phyloP scores from a whole-genome alignment of 2,797 vertebrate genomes.

The Meda fulgida region DNA sequence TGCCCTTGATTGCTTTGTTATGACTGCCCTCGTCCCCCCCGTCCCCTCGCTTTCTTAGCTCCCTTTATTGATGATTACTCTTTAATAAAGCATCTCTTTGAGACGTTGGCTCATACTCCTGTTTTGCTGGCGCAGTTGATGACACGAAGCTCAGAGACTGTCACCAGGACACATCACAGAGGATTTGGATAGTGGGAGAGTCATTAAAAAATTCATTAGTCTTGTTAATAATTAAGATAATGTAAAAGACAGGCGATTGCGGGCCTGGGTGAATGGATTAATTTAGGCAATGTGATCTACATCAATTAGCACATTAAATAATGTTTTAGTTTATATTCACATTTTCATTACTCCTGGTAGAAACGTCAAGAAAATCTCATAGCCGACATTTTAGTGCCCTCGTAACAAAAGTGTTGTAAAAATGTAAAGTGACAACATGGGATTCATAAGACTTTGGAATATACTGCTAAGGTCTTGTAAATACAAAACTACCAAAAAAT shows the following conservation, averaged over 20 bases:
- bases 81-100: slow-evolving; percentile 56
- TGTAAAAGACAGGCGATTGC: slow-evolving; percentile 19
- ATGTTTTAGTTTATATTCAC: slow-evolving; percentile 20
- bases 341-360: not conserved
- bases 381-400: not conserved
- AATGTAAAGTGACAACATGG: not conserved
- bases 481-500: not conserved
- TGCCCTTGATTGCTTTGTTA: slow-evolving; percentile 60
- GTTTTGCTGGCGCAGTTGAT: slow-evolving; percentile 36
- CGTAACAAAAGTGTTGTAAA: not conserved
- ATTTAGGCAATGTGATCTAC: slow-evolving; percentile 12
- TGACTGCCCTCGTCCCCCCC: slow-evolving; percentile 17
- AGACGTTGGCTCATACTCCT: slow-evolving; percentile 29
- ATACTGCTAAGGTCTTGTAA: not conserved
- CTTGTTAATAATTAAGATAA: slow-evolving; percentile 47
- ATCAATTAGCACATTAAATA: not conserved
- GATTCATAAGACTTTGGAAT: not conserved
- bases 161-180: slow-evolving; percentile 45
- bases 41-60: slow-evolving; percentile 19
- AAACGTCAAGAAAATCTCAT: not conserved
- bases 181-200: slow-evolving; percentile 26
- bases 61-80: slow-evolving; percentile 52
- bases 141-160: slow-evolving; percentile 36
- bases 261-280: not conserved
- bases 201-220: slow-evolving; percentile 43